Base-by-base conservation (phyloP, 2,113 vertebrate species). In the Thryonomys swinderianus region DNA sequence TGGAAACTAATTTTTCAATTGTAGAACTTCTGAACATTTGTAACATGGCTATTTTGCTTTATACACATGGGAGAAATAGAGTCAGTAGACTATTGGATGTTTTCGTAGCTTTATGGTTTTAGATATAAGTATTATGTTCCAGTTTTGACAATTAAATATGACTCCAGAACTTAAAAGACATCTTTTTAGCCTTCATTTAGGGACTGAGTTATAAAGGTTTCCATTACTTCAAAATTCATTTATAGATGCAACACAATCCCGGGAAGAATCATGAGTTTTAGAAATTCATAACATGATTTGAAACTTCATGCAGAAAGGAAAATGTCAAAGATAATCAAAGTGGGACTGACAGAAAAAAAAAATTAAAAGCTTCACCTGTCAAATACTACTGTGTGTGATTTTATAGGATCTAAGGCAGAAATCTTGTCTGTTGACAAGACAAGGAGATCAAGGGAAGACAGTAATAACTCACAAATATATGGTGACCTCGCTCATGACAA, bases 21-120 rank as follows among this genome's bases (percentile, higher is more conserved):
- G 3, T 4, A 83, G 1, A 3, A 30, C 45, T 85, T 73, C 27
- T 76, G 32, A 59, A 69, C 0, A 0, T 13, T 23, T 16, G 11
- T 13, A n/a, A 25, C 40, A 37, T 34, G 57, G 10, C 10, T 42
- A 48, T 51, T 66, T 48, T 32, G 12, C 25, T 27, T 37, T n/a
- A 12, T 76, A 32, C 32, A 32, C 42, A 85, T 79, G 67, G 9
- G 30, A 2, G 17, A 1, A 7, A 4, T 7, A 2, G 23, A 66
- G 7, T 20, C 81, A 1, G 11, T 34, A 17, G 10, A 48, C 16
- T 57, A 20, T 8, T 71, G 23, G 7, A 62, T 37, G 10, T n/a
- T 69, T n/a, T 83, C 25, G 11, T 7, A 32, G 16, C 20, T 61
- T 20, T 62, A 20, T 91, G 79, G 20, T 6, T 59, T 14, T 10